Evolutionary conservation across 2,888 invertebrate species (phyloP), one percentile per base, ranked within the genome.

Genomic region (Temnothorax ravouxi): DNA sequence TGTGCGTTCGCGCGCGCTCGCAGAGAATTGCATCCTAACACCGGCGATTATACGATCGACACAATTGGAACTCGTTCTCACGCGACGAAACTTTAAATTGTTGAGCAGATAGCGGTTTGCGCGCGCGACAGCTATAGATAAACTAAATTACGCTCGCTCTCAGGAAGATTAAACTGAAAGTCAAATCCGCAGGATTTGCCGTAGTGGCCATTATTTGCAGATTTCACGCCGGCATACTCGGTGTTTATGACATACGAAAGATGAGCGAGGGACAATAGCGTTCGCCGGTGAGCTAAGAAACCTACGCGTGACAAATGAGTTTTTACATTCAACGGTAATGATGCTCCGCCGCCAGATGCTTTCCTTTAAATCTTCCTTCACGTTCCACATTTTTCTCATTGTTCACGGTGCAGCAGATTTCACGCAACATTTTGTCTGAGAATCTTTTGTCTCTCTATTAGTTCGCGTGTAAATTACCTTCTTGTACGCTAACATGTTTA

Each of bases 41-140:
- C 34, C 8, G 13, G 11, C 44, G 74, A 74, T 72, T 74, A 61
- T 50, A 72, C 74, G 38, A 50, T 21, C 56, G 52, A 9, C 66
- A 29, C 61, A 82, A 87, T 69, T 18, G 72, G 3, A 59, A 72
- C 72, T 59, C 82, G 47, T 61, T n/a, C 44, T 52, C 67, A 9
- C 59, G 83, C 56, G 25, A 61, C 21, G 34, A 79, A 62, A 87
- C 86, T 84, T 88, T 83, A 86, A 89, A 89, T 89, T 79, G 84
- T 84, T 83, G 88, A 89, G 83, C 84, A 86, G 84, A 80, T 89
- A 86, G 69, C 64, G 83, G 80, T 80, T 82, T 61, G 75, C 29
- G 29, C 29, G 29, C 29, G 29, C 61, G 75, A 84, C 64, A 13
- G 82, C 81, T 83, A 81, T 34, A 61, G 81, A 64, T 77, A n/a